Evolutionary conservation across 92 coral and sea anemone genomes (phyloP).

Genomic region (Plumapathes pennacea): DNA sequence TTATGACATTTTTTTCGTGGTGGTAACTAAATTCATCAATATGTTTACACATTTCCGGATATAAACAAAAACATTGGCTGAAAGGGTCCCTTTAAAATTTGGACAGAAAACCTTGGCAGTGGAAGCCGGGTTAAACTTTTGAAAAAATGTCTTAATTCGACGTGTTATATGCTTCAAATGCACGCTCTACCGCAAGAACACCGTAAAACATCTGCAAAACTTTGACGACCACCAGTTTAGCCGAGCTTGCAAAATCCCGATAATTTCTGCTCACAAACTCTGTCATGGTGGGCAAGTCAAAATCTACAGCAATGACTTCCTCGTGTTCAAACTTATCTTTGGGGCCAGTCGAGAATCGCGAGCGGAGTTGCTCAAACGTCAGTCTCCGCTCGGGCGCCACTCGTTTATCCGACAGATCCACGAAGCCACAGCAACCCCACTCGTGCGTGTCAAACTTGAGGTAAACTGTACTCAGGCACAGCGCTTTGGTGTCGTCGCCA

Average conservation of each 20-base stretch:
- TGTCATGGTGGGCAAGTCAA: constrained; percentile 77
- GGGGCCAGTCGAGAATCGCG: constrained; percentile 88
- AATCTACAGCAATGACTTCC: constrained; percentile 78
- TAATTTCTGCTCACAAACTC: constrained; percentile 88
- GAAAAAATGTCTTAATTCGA: no score
- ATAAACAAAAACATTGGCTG: no score
- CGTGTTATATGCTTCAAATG: constrained; percentile 69
- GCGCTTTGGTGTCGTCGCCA: constrained; percentile 74
- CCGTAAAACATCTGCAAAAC: constrained; percentile 97
- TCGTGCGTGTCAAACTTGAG: constrained; percentile 97
- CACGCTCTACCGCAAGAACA: constrained; percentile 79
- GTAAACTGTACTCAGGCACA: constrained; percentile 88
- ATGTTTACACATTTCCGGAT: no score
- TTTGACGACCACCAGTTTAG: constrained; percentile 93
- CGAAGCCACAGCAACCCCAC: constrained; percentile 98
- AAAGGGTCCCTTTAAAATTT: no score
- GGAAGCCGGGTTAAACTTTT: no score
- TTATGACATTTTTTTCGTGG: no score
- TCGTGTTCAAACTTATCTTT: constrained; percentile 95
- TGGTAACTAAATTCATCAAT: no score
- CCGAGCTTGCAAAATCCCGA: constrained; percentile 93
- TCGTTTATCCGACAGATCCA: constrained; percentile 90
- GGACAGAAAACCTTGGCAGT: no score
- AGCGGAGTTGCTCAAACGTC: constrained; percentile 75
- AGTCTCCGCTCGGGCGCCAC: constrained; percentile 77